Base-by-base conservation (phyloP, 2,113 vertebrate genomes). In the Pachypanchax playfairii region DNA sequence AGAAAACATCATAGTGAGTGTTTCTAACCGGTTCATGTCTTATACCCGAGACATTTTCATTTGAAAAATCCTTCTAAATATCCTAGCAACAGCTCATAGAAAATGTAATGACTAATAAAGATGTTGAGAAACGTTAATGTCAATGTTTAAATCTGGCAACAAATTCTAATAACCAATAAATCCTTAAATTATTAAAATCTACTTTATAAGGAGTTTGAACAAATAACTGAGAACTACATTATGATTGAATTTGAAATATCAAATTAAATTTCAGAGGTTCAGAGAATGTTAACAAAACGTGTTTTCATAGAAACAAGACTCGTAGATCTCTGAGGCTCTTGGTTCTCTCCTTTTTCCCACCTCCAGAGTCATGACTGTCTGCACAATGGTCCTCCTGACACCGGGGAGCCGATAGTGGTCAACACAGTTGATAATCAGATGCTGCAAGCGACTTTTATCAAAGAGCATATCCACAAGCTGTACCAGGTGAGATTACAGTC, bases 361-460 rank as follows among this genome's bases (percentile, higher is more conserved):
- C 44, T 25, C 6, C 88, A 99, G 97, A 97, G 94, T 88, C 94
- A 96, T 33, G 94, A 99, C 87, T 99, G 97, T 39, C 24, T 94
- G 31, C 90, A 78, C 6, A 64, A 84, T 18, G 97, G 97, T 0
- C 91, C 95, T 3, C 97, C 97, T 3, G 83, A 84, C 0, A 90
- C 86, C 49, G 96, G 96, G 0, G 95, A 96, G 82, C 2, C 94
- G 21, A 90, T 98, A 26, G 89, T 95, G 36, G 92, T 98, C 18
- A 85, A 90, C 74, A 94, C 92, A 74, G 83, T 90, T 0, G 94
- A 97, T 0, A 94, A 92, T 43, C 87, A 91, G 7, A 6, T 92
- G 28, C 94, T 94, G 57, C 95, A 93, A 6, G 97, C 96, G 56
- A 95, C 90, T 75, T 98, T 95, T 21, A 87, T 98, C 39, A 93